A percentile compares a stretch with the other conserved stretches of the same genome.
phyloP scores from a whole-genome alignment of 2,888 invertebrate genomes.

The Nipponacmea schrenckii region DNA sequence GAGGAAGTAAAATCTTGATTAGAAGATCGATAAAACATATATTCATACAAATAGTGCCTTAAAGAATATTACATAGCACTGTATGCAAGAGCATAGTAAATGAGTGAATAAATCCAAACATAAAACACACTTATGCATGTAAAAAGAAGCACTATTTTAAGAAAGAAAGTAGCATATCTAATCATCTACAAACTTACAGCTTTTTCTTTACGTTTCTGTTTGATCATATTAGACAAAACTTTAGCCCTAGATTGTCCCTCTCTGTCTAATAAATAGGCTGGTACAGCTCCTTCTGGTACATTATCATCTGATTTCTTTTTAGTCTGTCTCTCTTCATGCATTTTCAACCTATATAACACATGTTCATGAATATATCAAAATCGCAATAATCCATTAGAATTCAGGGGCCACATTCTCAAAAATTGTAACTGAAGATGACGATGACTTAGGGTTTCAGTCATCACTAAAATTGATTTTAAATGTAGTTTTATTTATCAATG shows the following conservation, averaged over 20 bases:
- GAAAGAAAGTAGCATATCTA: no score
- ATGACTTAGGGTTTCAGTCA: no score
- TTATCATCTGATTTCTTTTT: conserved; percentile 78
- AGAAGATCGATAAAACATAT: no score
- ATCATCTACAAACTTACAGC: conserved; percentile 73
- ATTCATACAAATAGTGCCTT: no score
- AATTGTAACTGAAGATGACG: no score
- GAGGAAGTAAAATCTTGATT: no score
- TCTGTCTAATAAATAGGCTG: conserved; percentile 96
- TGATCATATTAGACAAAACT: conserved; percentile 97
- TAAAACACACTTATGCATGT: background rate
- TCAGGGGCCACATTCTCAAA: background rate
- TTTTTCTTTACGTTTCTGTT: conserved; percentile 99
- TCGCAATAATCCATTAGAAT: background rate
- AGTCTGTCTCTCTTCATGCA: conserved; percentile 94
- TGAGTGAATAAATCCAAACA: background rate
- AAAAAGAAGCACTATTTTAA: background rate
- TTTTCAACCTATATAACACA: conserved; percentile 75
- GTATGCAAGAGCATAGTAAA: no score
- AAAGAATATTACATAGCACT: no score
- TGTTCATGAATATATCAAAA: background rate
- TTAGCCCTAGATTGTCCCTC: conserved; percentile 94
- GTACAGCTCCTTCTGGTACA: conserved; percentile 89
- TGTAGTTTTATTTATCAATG: no score
- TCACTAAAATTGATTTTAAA: no score